Evolutionary conservation across 2,888 invertebrate genomes (phyloP).

Genomic region (Biston stratarius): DNA sequence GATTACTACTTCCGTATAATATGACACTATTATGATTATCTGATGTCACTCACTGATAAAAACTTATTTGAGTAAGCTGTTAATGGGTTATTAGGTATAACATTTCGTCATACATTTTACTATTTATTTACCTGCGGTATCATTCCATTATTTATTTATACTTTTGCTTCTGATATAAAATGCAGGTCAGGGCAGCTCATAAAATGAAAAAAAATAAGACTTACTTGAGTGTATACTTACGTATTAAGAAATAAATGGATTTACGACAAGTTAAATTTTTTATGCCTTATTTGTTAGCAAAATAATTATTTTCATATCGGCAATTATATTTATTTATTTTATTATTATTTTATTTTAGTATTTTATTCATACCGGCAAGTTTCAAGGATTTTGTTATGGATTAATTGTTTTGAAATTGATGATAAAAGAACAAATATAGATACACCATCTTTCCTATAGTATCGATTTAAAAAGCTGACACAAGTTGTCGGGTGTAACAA

Average conservation of each 20-base stretch:
- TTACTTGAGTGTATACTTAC: not conserved
- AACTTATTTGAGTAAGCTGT: conserved; percentile 3
- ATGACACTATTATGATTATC: conserved; percentile 1
- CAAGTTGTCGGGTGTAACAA: not conserved
- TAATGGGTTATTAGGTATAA: conserved; percentile 4
- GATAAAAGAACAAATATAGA: not conserved
- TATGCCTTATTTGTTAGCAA: not conserved
- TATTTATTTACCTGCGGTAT: conserved; percentile 11
- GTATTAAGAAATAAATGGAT: not conserved
- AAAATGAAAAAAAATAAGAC: conserved; percentile 7
- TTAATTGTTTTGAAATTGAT: not conserved
- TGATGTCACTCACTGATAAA: conserved; percentile 13
- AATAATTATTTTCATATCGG: not conserved
- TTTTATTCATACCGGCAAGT: not conserved
- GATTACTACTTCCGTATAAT: conserved; percentile 9
- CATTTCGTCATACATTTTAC: conserved; percentile 9
- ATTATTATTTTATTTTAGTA: not conserved
- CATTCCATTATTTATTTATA: conserved; percentile 22
- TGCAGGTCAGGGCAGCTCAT: conserved; percentile 14
- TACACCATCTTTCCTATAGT: too few species aligned
- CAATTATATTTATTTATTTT: too few species aligned
- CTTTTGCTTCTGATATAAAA: conserved; percentile 14
- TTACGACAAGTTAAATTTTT: not conserved
- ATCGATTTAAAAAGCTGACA: too few species aligned
- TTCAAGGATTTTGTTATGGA: not conserved